Base-by-base conservation (phyloP, 64 coral and sea anemone genomes). In the Orbicella faveolata region DNA sequence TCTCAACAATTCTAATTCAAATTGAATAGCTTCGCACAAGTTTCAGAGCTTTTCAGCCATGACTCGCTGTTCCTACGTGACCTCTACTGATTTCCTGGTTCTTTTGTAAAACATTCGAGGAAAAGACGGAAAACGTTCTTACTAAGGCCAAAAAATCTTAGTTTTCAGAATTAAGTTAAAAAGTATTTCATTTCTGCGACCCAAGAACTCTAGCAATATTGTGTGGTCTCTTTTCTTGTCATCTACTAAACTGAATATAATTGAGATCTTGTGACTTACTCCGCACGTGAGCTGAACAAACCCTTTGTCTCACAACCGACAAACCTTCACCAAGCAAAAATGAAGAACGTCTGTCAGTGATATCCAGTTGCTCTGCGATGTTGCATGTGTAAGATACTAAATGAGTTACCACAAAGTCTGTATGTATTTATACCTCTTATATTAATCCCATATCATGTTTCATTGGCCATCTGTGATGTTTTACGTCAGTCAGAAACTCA, bases 401-500 rank as follows among this genome's bases (percentile, higher is more conserved):
- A 59, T 59, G 11, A 59, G 55, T 59, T 59, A 59, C 15, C 9
- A 16, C 55, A 59, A 59, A 1, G 55, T 59, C 55, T 59, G 55
- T 59, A 16, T 59, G 55, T 10, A 13, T 59, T 59, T 59, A 59
- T 15, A 59, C 55, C 55, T 59, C 55, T 59, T 59, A 15, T 59
- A 59, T 59, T 13, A 59, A 59, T 59, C 55, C 12, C 55, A 25
- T 25, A 70, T 70, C 67, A 70, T 26, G 67, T 70, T 25, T 25
- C 67, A 70, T 70, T 70, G 67, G 67, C 21, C 67, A n/a, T 70
- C 67, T 70, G 67, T 2, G 21, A n/a, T 11, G 21, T 70, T 26
- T 70, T 20, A 70, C 67, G 67, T 70, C 67, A 70, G 67, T 70
- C 67, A 70, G n/a, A 70, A 70, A n/a, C 67, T 70, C 67, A 68